Conservation (phyloP, 2,888 invertebrate genomes). For the Rotaria sp. region DNA sequence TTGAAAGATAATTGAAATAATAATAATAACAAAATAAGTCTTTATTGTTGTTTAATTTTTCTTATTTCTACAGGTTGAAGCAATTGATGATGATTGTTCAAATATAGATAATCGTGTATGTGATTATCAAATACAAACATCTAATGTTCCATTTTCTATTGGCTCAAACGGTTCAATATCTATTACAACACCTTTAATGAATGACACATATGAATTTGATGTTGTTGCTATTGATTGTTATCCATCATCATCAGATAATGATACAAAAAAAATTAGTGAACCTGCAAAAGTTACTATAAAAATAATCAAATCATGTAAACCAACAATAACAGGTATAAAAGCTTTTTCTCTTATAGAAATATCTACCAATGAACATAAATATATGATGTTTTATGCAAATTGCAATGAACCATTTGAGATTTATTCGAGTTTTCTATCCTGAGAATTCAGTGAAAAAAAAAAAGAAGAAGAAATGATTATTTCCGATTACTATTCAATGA, state of each 20-base stretch:
- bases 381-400: no score
- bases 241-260: background rate
- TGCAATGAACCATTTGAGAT: no score
- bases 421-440: no score
- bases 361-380: no score
- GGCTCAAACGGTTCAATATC: background rate
- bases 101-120: background rate
- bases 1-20: background rate
- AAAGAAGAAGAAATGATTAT: no score
- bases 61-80: background rate
- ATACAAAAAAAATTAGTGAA: background rate
- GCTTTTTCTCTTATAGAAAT: no score
- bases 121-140: background rate
- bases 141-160: constrained; percentile 15
- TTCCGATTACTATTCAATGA: no score
- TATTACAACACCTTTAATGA: background rate
- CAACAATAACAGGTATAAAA: background rate
- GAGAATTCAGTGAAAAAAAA: no score
- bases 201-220: background rate
- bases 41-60: background rate
- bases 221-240: constrained; percentile 15
- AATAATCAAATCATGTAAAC: constrained; percentile 27
- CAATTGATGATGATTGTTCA: background rate
- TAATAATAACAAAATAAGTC: no score
- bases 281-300: background rate